phyloP scores from a whole-genome alignment of 1,140 invertebrate genomes.

The Pinna nobilis region DNA sequence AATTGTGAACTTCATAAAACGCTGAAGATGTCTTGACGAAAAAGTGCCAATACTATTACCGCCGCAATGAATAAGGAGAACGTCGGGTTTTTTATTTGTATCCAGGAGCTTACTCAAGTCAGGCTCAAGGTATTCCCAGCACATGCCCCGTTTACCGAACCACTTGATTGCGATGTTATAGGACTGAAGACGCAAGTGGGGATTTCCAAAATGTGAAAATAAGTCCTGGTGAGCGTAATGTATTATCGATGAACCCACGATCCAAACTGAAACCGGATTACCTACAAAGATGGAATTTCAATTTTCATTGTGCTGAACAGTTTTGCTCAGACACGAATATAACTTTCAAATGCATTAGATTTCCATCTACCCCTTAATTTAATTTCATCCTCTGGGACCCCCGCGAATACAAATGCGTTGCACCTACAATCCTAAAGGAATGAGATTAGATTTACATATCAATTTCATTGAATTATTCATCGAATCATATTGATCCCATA shows the following conservation, averaged over 20 bases:
- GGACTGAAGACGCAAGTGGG: not conserved
- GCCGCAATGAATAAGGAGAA: conserved; percentile 5
- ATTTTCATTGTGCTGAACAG: not conserved
- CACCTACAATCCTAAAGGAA: conserved; percentile 4
- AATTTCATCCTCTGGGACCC: not conserved
- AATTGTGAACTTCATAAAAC: conserved; percentile 8
- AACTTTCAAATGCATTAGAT: not conserved
- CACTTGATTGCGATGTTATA: not conserved
- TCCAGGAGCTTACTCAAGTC: not conserved
- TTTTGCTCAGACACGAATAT: not conserved
- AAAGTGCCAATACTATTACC: conserved; percentile 1
- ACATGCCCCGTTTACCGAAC: conserved; percentile 6
- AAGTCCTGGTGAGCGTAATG: not conserved
- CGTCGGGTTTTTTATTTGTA: not conserved
- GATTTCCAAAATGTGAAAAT: not conserved
- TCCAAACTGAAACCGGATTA: not conserved
- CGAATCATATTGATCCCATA: no score
- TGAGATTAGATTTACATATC: no score
- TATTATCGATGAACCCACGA: conserved; percentile 4
- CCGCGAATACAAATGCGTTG: conserved; percentile 2
- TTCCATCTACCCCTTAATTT: conserved; percentile 10
- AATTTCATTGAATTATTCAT: no score
- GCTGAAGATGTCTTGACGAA: not conserved
- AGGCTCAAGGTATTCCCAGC: not conserved
- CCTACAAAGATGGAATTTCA: not conserved